Evolutionary conservation across 2,797 vertebrate species (phyloP), one percentile per base, ranked within the genome.

Genomic region (Manis crassicaudata): DNA sequence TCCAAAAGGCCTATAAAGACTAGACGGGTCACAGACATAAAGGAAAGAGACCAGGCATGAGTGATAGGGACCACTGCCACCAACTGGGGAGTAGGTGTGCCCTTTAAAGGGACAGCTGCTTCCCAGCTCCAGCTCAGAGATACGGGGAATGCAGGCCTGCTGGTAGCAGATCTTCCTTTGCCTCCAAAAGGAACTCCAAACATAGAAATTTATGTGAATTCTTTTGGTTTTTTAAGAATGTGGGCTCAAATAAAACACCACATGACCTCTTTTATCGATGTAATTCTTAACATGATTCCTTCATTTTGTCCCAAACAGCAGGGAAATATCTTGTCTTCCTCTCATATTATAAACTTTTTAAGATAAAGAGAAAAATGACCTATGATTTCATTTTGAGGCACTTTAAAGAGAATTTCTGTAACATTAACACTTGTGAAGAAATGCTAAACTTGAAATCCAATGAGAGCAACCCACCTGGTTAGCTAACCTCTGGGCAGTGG

Each of bases 401-500:
- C 43, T 84, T 92, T 77, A 89, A 62, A 88, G 52, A 86, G n/a
- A 92, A 87, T 13, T 65, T 87, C 46, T 40, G 21, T 94, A 94
- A 88, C 72, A 70, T 79, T 81, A 84, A 94, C 73, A 81, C 60
- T 83, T 60, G 35, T n/a, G 56, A 93, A 96, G 82, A 96, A 96
- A 95, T 88, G 67, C 88, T 83, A 63, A 68, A 56, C 87, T 94
- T 96, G 86, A 91, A 94, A 94, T 83, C 65, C 37, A 63, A 7
- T 95, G 88, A 89, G 60, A 91, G 95, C n/a, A 95, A 92, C 20
- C 10, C 14, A 84, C 58, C 60, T 85, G 21, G 54, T 97, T 97
- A 92, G 70, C 88, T 94, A 88, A 96, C 83, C 70, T 91, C 91
- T 60, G 81, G 73, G 84, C 75, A 35, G 50, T 95, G 82, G 43